Evolutionary conservation across 2,797 vertebrate genomes (phyloP).

Genomic region (Bovichtus variegatus): DNA sequence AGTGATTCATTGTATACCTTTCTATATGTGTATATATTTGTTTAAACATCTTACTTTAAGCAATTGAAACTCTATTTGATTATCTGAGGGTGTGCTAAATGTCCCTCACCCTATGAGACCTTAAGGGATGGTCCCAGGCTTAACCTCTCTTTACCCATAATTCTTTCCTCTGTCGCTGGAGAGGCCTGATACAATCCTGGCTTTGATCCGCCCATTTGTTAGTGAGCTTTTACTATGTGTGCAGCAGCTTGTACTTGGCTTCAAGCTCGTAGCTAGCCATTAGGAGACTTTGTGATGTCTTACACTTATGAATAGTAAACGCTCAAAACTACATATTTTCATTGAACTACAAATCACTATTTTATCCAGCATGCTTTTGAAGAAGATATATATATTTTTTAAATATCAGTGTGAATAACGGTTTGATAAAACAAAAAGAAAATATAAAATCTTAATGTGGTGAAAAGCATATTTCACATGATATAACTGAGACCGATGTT

Average conservation of each 20-base stretch:
- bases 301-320: not conserved
- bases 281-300: not conserved
- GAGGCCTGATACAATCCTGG: conserved; percentile 79
- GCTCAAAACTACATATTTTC: not conserved
- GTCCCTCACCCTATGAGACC: conserved; percentile 13
- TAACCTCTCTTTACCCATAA: conserved; percentile 56
- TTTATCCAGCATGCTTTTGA: no score
- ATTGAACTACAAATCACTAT: not conserved
- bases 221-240: conserved; percentile 53
- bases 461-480: not conserved
- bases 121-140: conserved; percentile 19
- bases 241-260: conserved; percentile 31
- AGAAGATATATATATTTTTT: no score
- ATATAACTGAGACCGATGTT: not conserved
- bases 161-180: conserved; percentile 61
- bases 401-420: not conserved
- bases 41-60: not conserved
- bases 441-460: not conserved
- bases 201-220: conserved; percentile 81
- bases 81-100: not conserved
- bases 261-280: not conserved
- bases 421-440: not conserved
- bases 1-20: not conserved
- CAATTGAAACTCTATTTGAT: not conserved
- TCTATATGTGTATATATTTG: not conserved